These are phyloP conservation scores for Leptoclinus maculatus DNA, from an alignment of 2,797 vertebrate genomes.

Conservation along the genomic window DNA sequence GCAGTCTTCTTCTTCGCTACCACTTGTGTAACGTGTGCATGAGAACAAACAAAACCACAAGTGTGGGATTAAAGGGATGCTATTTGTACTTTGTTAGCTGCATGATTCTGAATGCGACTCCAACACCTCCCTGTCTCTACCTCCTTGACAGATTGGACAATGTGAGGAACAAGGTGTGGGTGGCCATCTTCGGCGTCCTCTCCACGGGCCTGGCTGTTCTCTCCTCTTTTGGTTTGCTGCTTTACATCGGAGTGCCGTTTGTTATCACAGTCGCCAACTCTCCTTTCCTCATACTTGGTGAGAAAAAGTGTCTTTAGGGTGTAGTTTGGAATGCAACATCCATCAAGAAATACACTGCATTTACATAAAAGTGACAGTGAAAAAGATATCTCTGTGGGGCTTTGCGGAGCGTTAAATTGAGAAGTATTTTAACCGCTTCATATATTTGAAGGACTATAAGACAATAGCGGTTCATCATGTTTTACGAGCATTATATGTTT, in stretches of 20 bases:
- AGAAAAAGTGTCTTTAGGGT: conserved; percentile 27
- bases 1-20: too few species aligned
- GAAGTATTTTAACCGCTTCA: neutral
- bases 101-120: neutral
- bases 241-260: conserved; percentile 85
- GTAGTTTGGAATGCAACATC: neutral
- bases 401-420: neutral
- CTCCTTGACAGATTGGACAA: conserved; percentile 79
- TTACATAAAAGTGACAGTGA: neutral
- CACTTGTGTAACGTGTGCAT: neutral
- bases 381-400: neutral
- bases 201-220: conserved; percentile 85
- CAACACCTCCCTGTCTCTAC: neutral
- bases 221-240: conserved; percentile 86
- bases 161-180: conserved; percentile 86
- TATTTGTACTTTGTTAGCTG: neutral
- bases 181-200: conserved; percentile 83
- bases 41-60: neutral
- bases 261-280: conserved; percentile 85
- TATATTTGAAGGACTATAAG: neutral
- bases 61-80: neutral
- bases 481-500: conserved; percentile 1
- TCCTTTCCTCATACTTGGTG: conserved; percentile 89
- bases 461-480: neutral
- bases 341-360: neutral